Evolutionary conservation across 2,888 invertebrate species (phyloP).

Genomic region (Abscondita cerata): DNA sequence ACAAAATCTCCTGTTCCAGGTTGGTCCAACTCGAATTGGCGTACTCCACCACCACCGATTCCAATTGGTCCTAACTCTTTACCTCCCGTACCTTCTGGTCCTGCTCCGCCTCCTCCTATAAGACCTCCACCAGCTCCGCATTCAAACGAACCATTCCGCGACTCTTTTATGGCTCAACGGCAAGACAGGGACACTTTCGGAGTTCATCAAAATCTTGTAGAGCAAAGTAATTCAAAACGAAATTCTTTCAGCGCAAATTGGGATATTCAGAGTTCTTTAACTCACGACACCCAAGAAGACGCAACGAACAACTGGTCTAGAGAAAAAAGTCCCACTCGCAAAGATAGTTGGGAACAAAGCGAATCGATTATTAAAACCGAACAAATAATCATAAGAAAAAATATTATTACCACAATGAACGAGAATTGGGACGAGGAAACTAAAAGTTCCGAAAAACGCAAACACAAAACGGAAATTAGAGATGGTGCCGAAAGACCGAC

Average conservation of each 20-base stretch:
- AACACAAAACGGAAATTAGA: slow-evolving; percentile 46
- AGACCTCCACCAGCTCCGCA: slow-evolving; percentile 70
- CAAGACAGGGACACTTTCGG: slow-evolving; percentile 77
- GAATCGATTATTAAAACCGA: slow-evolving; percentile 58
- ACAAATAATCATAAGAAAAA: slow-evolving; percentile 50
- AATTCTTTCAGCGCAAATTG: slow-evolving; percentile 59
- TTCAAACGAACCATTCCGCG: slow-evolving; percentile 67
- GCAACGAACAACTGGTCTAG: slow-evolving; percentile 60
- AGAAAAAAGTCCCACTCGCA: slow-evolving; percentile 50
- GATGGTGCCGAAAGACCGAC: slow-evolving; percentile 67
- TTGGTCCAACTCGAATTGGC: slow-evolving; percentile 58
- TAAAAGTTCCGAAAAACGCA: slow-evolving; percentile 30
- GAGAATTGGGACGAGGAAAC: slow-evolving; percentile 44
- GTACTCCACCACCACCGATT: slow-evolving; percentile 69
- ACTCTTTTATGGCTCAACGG: slow-evolving; percentile 70
- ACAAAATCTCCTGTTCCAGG: slow-evolving; percentile 54
- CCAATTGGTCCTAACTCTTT: slow-evolving; percentile 64
- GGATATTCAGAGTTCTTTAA: slow-evolving; percentile 55
- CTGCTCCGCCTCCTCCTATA: slow-evolving; percentile 67
- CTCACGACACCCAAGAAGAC: slow-evolving; percentile 55
- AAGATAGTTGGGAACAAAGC: slow-evolving; percentile 58
- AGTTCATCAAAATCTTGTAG: slow-evolving; percentile 68
- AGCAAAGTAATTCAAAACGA: slow-evolving; percentile 54
- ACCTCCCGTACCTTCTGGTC: slow-evolving; percentile 68
- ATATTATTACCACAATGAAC: slow-evolving; percentile 29